Conservation (phyloP, 2,888 invertebrate species). For the Pyrrhosoma nymphula region DNA sequence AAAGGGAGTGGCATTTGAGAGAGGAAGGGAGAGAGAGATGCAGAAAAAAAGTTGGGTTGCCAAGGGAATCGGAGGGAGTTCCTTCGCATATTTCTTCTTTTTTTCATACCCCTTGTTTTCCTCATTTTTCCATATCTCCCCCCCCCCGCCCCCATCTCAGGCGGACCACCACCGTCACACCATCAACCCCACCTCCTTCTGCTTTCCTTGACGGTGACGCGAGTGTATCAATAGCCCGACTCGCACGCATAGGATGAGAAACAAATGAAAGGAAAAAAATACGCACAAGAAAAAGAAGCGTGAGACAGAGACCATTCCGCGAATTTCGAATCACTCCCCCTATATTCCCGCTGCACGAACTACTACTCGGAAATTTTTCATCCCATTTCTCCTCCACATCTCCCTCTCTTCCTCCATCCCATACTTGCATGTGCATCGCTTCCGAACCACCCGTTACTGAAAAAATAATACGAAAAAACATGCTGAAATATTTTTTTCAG, state of each 20-base stretch:
- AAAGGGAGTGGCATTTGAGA: constrained; percentile 25
- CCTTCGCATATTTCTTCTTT: not conserved
- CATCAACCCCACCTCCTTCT: not conserved
- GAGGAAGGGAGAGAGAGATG: not conserved
- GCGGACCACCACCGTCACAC: not conserved
- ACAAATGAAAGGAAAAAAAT: constrained; percentile 15
- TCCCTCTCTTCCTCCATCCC: not conserved
- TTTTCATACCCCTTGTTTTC: not conserved
- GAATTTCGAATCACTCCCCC: not conserved
- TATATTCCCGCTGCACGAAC: not conserved
- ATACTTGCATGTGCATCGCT: constrained; percentile 8
- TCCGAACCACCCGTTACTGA: not conserved
- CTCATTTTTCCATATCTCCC: not conserved
- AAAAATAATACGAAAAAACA: not conserved
- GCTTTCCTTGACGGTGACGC: constrained; percentile 5
- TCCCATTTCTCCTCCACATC: constrained; percentile 15
- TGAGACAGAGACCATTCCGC: constrained; percentile 33
- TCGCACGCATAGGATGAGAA: not conserved
- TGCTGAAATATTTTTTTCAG: not conserved
- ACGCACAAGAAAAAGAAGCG: not conserved
- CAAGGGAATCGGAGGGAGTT: constrained; percentile 54
- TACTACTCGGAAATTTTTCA: constrained; percentile 47
- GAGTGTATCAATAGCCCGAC: constrained; percentile 43
- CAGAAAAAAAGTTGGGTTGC: constrained; percentile 35
- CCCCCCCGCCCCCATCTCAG: not conserved